Evolutionary conservation across 2,888 invertebrate species (phyloP).

Genomic region (Pasiphila rectangulata): DNA sequence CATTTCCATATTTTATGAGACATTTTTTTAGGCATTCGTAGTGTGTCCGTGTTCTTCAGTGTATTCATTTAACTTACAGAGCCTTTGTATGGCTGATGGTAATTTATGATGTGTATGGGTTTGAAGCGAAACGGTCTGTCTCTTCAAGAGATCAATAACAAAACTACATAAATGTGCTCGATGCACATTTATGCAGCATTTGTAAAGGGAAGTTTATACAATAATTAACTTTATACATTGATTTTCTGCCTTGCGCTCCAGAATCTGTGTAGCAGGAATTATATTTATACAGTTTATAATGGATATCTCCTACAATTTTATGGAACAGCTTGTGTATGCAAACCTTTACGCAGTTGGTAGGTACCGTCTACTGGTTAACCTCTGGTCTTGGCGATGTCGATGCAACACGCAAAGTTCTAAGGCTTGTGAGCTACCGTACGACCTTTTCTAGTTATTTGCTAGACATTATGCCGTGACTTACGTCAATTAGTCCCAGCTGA

Average conservation of each 20-base stretch:
- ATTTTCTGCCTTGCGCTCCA: conserved; percentile 1
- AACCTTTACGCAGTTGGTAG: conserved; percentile 14
- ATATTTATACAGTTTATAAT: conserved; percentile 3
- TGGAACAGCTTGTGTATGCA: conserved; percentile 10
- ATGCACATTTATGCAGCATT: no score
- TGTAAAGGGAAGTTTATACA: no score
- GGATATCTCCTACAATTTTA: conserved; percentile 8
- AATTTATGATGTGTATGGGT: neutral
- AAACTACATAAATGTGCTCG: no score
- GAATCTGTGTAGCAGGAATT: conserved; percentile 3
- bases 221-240: conserved; percentile 5
- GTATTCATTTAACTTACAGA: neutral
- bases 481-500: conserved; percentile 45
- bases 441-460: conserved; percentile 54
- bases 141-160: neutral
- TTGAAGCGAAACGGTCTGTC: neutral
- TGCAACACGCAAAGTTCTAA: conserved; percentile 47
- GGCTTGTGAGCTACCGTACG: conserved; percentile 44
- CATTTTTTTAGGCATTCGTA: conserved; percentile 7
- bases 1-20: conserved; percentile 18
- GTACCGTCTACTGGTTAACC: conserved; percentile 29
- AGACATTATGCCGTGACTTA: conserved; percentile 53
- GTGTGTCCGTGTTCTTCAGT: conserved; percentile 1
- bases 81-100: neutral
- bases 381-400: conserved; percentile 26